Evolutionary conservation across 2,113 vertebrate genomes (phyloP), one percentile per base, ranked within the genome.

Genomic region (Protobothrops mucrosquamatus): DNA sequence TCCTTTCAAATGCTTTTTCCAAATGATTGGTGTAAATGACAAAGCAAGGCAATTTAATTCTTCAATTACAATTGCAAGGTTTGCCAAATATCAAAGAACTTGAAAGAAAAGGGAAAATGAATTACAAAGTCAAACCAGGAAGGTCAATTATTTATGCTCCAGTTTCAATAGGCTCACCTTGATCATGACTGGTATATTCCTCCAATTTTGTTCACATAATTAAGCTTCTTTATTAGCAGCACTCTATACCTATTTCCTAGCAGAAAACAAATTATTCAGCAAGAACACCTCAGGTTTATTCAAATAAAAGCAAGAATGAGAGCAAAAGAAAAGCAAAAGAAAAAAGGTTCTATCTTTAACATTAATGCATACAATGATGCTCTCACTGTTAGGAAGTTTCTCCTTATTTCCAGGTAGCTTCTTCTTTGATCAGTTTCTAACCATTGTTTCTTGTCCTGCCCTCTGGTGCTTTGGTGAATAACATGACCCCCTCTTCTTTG

Each of bases 11-110:
- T n/a, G 52, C 0, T 1, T 93, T 91, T 85, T 56, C 91, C 18
- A 91, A 93, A 14, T 12, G 26, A 0, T 2, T 91, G 18, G 29
- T 91, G 0, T 34, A 94, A 95, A 94, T 54, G 59, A 87, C 52
- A 89, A 91, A 92, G 64, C 92, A 2, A 1, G 15, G 89, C 11
- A 39, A 92, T 93, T 92, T 92, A 85, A n/a, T 95, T 3, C 74
- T 88, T 48, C 29, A 87, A 57, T 2, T 15, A 26, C 34, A n/a
- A 74, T 94, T 48, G 89, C 46, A 88, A 20, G 14, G 57, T 48
- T 69, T 90, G 89, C 43, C 89, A 90, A 64, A 93, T 90, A 34
- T 18, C n/a, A 92, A 91, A 86, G 51, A 5, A 26, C 94, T 93
- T 92, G 52, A 3, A 2, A 0, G 59, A 81, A 5, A 85, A 29